These are phyloP conservation scores for Leguminivora glycinivorella DNA, from an alignment of 1,140 invertebrate species.

Conservation along the genomic window DNA sequence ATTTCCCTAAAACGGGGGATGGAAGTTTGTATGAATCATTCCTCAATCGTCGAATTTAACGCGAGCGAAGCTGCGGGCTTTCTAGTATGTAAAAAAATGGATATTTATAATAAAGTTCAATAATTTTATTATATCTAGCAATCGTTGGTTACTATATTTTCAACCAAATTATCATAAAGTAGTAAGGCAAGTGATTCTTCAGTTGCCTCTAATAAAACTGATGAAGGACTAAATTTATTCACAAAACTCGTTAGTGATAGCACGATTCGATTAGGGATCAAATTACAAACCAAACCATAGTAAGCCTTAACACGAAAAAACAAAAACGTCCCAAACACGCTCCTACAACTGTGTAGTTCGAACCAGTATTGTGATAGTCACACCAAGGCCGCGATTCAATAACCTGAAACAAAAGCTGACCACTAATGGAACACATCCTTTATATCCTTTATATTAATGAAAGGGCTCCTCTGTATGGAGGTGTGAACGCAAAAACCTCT, in stretches of 20 bases:
- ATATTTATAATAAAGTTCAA: too few species aligned
- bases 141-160: too few species aligned
- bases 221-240: background rate
- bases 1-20: too few species aligned
- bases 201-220: too few species aligned
- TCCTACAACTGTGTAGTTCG: background rate
- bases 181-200: too few species aligned
- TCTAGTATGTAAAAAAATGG: too few species aligned
- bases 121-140: too few species aligned
- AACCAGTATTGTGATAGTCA: background rate
- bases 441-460: background rate
- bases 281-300: background rate
- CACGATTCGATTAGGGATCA: background rate
- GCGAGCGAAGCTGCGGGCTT: too few species aligned
- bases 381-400: slow-evolving; percentile 11
- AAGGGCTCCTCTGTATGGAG: background rate
- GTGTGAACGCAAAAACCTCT: background rate
- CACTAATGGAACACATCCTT: slow-evolving; percentile 6
- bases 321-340: background rate
- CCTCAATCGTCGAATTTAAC: too few species aligned
- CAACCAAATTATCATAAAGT: too few species aligned
- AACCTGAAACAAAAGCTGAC: slow-evolving; percentile 9
- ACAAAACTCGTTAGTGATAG: background rate
- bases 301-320: background rate
- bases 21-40: too few species aligned